Evolutionary conservation across 2,797 vertebrate species (phyloP).

Genomic region (Rhinogobio ventralis): DNA sequence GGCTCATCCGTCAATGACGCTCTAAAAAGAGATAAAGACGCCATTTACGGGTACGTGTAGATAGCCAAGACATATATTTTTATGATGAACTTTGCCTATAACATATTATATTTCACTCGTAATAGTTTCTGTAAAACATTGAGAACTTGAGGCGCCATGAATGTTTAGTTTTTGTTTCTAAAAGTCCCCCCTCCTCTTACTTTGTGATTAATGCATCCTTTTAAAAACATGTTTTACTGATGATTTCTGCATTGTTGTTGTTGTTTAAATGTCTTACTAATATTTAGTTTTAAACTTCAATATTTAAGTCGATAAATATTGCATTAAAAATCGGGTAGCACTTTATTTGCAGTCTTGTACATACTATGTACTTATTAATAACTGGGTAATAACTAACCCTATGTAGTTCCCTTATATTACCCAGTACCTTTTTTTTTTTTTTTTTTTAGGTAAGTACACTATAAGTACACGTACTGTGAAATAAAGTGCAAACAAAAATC

Average conservation of each 20-base stretch:
- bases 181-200: not conserved
- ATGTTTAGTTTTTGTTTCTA: conserved; percentile 8
- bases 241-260: not conserved
- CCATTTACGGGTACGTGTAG: conserved; percentile 96
- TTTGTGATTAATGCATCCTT: not conserved
- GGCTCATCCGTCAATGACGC: conserved; percentile 99
- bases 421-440: not conserved
- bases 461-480: not conserved
- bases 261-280: not conserved
- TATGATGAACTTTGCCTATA: conserved; percentile 38
- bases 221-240: not conserved
- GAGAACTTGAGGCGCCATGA: not conserved
- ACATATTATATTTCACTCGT: conserved; percentile 33
- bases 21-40: conserved; percentile 99
- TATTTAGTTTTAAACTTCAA: not conserved
- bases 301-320: not conserved
- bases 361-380: not conserved
- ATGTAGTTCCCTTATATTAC: not conserved
- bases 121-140: conserved; percentile 39
- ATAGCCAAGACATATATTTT: conserved; percentile 62
- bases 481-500: not conserved
- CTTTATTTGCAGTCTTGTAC: not conserved
- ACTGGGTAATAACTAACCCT: not conserved
- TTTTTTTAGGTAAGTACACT: not conserved
- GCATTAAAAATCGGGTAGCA: not conserved